Evolutionary conservation across 2,113 vertebrate species (phyloP), one percentile per base, ranked within the genome.

Genomic region (Bufo gargarizans): DNA sequence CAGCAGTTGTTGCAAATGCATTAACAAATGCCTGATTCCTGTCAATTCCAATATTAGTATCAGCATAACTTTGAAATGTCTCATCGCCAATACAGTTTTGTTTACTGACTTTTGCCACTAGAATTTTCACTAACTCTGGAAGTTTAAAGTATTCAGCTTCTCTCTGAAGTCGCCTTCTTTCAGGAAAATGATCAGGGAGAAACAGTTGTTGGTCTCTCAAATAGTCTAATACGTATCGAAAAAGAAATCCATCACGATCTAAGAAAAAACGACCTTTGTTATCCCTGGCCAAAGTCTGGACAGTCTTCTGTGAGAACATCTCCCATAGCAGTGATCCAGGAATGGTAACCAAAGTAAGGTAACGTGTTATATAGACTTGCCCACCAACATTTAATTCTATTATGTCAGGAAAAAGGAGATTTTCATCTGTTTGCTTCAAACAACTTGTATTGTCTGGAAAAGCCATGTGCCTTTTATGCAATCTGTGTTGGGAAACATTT

Each of bases 341-440:
- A 90, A 98, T 94, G 13, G 96, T 97, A 76, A 96, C 93, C 91
- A 99, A 94, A 10, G 98, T 99, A 19, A 96, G 95, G 91, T 95
- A 97, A 53, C 97, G 97, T 14, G 98, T 99, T 91, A 99, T 97
- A 87, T 99, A 99, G 89, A 98, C 97, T 92, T 99, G 98, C 0
- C 97, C 97, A 0, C 98, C 98, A 45, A 99, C 98, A 0, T 99
- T 98, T 81, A 99, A 96, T 92, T 99, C 97, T 49, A 99, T 93
- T 77, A 99, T 98, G 84, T 99, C 97, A 0, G 97, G 97, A 91
- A 98, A 98, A 43, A 89, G 65, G 79, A 92, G 84, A 4, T 91
- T 88, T 56, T 97, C 96, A 76, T 97, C 96, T 33, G 77, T 85
- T 55, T 93, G 92, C 90, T 96, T 93, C 90, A 89, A 89, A 16